Evolutionary conservation across 2,113 vertebrate species (phyloP), one percentile per base, ranked within the genome.

Genomic region (Porphyrio hochstetteri): DNA sequence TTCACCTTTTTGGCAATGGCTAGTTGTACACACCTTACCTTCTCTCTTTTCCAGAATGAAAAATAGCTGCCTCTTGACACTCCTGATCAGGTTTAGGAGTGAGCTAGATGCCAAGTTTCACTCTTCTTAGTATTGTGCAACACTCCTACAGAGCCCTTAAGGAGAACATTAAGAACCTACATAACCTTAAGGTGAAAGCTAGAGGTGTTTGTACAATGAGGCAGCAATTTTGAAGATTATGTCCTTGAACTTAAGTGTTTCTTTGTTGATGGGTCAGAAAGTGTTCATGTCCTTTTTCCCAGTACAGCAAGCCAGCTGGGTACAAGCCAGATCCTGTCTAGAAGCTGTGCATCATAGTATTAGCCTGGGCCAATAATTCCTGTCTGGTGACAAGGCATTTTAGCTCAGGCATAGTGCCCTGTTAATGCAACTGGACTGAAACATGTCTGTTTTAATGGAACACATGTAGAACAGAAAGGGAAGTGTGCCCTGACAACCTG

Each of bases 151-250:
- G 61, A 87, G 74, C 86, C 93, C 86, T 92, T 33, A 71, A 95
- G 93, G 48, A 89, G 94, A 89, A 68, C 29, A 48, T 86, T 88
- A 92, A 87, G 61, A 95, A 28, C 29, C 69, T 83, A 80, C 46
- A 70, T 52, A 92, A 86, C 55, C 40, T 90, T 93, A 88, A 93
- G 63, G 74, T 95, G 86, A 95, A 95, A 95, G 86, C 80, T 52
- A 92, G 61, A 91, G 57, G 60, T 82, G 74, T 76, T 88, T 91
- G 64, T 87, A 91, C 77, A 75, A 28, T 82, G 89, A 95, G 89
- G 57, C 93, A 93, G 86, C 65, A 72, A 60, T 96, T 96, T 89
- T 91, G 81, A 92, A 95, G 83, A 89, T 91, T 86, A 92, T 84
- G 65, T 44, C 44, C 91, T 93, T 87, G 81, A 95, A 91, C 3